A percentile compares a stretch with the other conserved stretches of the same genome.
Conservation (phyloP, 35 echinoderm and acorn worm genomes). For the Amphiura filiformis region DNA sequence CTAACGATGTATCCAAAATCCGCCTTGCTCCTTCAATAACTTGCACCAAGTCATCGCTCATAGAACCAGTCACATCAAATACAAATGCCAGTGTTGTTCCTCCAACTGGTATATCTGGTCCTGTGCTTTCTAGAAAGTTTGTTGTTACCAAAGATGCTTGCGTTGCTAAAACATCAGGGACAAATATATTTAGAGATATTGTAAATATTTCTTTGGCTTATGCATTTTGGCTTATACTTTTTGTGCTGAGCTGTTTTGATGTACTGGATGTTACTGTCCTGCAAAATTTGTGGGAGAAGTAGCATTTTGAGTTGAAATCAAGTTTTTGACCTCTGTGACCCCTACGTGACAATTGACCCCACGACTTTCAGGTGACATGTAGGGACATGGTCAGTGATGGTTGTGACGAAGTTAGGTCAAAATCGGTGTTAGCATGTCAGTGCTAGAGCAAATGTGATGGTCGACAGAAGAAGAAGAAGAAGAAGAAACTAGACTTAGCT, state of each 20-base stretch:
- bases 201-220: conserved; percentile 4
- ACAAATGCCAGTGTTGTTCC: conserved; percentile 89
- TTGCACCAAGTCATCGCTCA: conserved; percentile 88
- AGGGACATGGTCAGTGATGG: too few relatives aligned
- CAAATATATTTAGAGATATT: not conserved
- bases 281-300: too few relatives aligned
- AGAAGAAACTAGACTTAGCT: too few relatives aligned
- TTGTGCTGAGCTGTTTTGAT: not conserved
- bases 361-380: too few relatives aligned
- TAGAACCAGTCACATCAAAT: conserved; percentile 84
- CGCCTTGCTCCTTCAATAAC: conserved; percentile 88
- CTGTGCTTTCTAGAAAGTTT: not conserved
- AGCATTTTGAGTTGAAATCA: too few relatives aligned
- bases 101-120: not conserved
- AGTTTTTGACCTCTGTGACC: too few relatives aligned
- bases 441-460: too few relatives aligned
- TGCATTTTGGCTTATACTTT: not conserved
- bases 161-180: not conserved
- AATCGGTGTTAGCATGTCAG: too few relatives aligned
- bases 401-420: too few relatives aligned
- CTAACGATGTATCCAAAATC: conserved; percentile 74
- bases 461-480: too few relatives aligned
- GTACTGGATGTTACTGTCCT: not conserved
- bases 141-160: not conserved
- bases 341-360: too few relatives aligned